phyloP scores from a whole-genome alignment of 1,140 invertebrate genomes.

The Camponotus vicinus region DNA sequence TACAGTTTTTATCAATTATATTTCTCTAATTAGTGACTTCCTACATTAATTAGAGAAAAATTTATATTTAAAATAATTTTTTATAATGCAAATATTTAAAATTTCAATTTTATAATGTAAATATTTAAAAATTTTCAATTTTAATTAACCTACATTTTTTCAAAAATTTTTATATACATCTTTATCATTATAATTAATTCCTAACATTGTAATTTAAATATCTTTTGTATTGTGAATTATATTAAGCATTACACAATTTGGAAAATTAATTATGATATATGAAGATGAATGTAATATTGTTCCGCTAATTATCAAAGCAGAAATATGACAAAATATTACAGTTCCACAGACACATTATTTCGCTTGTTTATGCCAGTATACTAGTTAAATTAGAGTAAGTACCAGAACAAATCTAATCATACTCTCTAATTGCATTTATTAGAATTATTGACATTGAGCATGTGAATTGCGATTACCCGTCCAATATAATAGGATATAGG shows the following conservation, averaged over 20 bases:
- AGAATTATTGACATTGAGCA: neutral
- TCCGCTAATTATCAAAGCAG: constrained; percentile 19
- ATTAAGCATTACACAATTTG: neutral
- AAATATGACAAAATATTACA: neutral
- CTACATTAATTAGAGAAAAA: neutral
- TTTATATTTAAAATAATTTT: constrained; percentile 27
- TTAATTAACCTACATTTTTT: constrained; percentile 4
- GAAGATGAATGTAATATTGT: neutral
- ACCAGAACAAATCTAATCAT: neutral
- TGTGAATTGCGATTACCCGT: neutral
- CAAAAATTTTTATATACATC: no score
- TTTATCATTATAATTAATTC: no score
- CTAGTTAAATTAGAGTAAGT: neutral
- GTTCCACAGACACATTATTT: neutral
- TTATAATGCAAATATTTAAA: neutral
- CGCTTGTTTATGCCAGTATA: neutral
- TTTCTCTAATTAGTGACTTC: constrained; percentile 6
- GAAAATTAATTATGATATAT: constrained; percentile 21
- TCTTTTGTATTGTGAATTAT: neutral
- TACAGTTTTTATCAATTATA: neutral
- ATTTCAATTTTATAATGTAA: neutral
- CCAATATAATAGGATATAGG: neutral
- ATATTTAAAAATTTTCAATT: neutral
- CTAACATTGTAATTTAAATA: constrained; percentile 2
- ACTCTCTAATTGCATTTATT: constrained; percentile 2